Conservation (phyloP, 2,888 invertebrate genomes). For the Myopa testacea region DNA sequence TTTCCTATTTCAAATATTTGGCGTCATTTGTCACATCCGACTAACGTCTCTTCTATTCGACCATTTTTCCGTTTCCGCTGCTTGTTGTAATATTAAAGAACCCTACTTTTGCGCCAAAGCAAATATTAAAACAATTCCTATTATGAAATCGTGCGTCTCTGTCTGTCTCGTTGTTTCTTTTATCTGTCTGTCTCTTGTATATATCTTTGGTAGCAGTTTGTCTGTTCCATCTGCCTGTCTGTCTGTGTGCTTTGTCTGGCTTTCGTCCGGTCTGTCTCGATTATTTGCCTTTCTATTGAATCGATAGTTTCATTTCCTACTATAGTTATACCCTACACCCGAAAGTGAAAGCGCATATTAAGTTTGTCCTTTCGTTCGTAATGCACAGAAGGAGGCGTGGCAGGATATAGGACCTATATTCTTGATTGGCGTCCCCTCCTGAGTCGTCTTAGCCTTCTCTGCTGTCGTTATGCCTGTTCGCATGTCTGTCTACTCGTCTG, state of each 20-base stretch:
- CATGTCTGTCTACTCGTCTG: neutral
- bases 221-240: neutral
- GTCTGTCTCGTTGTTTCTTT: neutral
- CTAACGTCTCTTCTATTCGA: too few relatives aligned
- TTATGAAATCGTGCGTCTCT: neutral
- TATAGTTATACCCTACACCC: neutral
- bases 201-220: neutral
- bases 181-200: neutral
- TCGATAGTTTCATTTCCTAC: too few relatives aligned
- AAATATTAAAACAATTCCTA: conserved; percentile 8
- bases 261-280: neutral
- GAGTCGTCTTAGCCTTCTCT: neutral
- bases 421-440: neutral
- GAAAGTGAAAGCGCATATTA: neutral
- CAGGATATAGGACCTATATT: neutral
- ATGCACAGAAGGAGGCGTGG: neutral
- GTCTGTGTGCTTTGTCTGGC: neutral
- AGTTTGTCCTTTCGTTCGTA: too few relatives aligned
- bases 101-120: neutral
- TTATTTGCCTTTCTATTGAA: neutral
- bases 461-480: neutral
- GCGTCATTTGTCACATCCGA: too few relatives aligned
- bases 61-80: too few relatives aligned
- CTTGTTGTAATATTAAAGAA: neutral
- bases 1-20: too few relatives aligned